phyloP scores from a whole-genome alignment of 2,888 invertebrate species.

The Calameuta filiformis region DNA sequence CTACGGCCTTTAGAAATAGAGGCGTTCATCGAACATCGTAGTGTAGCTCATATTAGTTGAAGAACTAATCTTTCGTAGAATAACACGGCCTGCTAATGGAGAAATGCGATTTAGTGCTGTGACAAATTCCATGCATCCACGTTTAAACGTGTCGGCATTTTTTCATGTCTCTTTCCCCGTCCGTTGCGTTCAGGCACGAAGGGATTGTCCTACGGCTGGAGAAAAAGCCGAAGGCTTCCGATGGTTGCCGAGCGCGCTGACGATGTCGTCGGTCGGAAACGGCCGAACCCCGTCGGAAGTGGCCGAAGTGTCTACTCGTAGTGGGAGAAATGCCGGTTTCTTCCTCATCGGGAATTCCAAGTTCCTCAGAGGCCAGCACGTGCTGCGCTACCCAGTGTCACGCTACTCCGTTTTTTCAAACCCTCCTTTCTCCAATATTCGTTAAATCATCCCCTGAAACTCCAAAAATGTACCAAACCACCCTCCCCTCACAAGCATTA shows the following conservation, averaged over 20 bases:
- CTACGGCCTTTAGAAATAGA: neutral
- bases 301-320: conserved; percentile 14
- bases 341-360: conserved; percentile 28
- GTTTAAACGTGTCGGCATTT: neutral
- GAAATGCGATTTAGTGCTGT: neutral
- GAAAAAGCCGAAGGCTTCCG: neutral
- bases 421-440: conserved; percentile 23
- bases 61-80: neutral
- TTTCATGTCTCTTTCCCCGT: neutral
- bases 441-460: conserved; percentile 10
- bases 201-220: neutral
- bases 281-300: conserved; percentile 19
- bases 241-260: neutral
- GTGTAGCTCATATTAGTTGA: neutral
- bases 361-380: conserved; percentile 57
- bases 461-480: neutral
- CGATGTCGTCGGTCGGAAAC: conserved; percentile 24
- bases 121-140: neutral
- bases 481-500: neutral
- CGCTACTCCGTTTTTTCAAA: conserved; percentile 17
- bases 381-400: conserved; percentile 53
- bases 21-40: neutral
- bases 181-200: neutral
- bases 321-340: conserved; percentile 25
- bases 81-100: neutral